Conservation (phyloP, 2,888 invertebrate species). For the Dryobota labecula region DNA sequence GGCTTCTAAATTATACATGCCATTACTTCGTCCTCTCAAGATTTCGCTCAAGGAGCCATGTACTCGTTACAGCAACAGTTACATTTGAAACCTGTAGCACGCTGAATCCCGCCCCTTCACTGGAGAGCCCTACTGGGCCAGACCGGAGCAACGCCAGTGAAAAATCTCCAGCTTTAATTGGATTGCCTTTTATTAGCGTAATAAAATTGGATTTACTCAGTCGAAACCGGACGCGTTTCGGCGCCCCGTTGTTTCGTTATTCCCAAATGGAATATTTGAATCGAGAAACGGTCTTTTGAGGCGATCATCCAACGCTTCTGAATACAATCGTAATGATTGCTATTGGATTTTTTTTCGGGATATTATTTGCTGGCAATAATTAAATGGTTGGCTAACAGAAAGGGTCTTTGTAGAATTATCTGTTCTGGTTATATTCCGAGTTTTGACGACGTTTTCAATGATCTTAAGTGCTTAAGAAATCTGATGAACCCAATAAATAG, state of each 20-base stretch:
- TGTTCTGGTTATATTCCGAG: conserved; percentile 24
- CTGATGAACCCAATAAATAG: conserved; percentile 4
- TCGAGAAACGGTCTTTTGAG: conserved; percentile 65
- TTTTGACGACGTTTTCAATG: conserved; percentile 25
- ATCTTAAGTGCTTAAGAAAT: conserved; percentile 18
- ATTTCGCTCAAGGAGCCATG: conserved; percentile 51
- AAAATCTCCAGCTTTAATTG: conserved; percentile 87
- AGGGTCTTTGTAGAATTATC: conserved; percentile 26
- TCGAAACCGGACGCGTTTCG: conserved; percentile 77
- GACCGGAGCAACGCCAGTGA: conserved; percentile 78
- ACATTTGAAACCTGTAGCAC: conserved; percentile 77
- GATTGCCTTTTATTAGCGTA: conserved; percentile 89
- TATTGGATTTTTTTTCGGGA: conserved; percentile 54
- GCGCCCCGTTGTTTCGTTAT: conserved; percentile 78
- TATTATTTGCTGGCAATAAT: conserved; percentile 46
- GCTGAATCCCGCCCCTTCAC: conserved; percentile 70
- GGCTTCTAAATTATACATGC: conserved; percentile 63
- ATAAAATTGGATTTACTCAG: conserved; percentile 88
- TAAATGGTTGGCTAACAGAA: conserved; percentile 48
- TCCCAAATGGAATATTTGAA: conserved; percentile 76
- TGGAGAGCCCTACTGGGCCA: conserved; percentile 76
- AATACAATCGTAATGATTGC: conserved; percentile 64
- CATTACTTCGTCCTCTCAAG: conserved; percentile 61
- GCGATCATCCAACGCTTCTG: conserved; percentile 63
- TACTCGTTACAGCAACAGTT: conserved; percentile 75